These are phyloP conservation scores for Aricia artaxerxes DNA, from an alignment of 2,888 invertebrate genomes.

Conservation along the genomic window DNA sequence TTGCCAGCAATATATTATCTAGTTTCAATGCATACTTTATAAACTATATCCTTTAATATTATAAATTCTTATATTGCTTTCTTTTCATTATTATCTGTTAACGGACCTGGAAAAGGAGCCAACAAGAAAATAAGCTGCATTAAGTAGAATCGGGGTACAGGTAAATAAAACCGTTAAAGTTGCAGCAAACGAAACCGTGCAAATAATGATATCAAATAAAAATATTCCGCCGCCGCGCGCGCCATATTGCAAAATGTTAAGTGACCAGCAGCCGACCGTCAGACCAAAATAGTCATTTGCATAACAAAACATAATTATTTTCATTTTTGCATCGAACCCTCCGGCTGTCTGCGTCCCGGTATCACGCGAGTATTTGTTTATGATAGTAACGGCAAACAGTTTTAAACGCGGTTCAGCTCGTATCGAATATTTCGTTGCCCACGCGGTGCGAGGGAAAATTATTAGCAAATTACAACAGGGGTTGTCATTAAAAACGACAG, in stretches of 20 bases:
- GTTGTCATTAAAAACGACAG: neutral
- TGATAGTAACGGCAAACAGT: conserved; percentile 14
- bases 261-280: conserved; percentile 19
- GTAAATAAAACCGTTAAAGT: neutral
- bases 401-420: conserved; percentile 4
- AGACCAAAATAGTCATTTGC: conserved; percentile 29
- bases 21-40: neutral
- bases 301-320: conserved; percentile 28
- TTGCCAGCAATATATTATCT: neutral
- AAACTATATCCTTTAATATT: neutral
- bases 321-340: conserved; percentile 16
- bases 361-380: conserved; percentile 21
- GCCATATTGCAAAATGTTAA: conserved; percentile 23
- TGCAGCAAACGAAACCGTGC: neutral
- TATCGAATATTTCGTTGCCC: conserved; percentile 4
- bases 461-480: conserved; percentile 10
- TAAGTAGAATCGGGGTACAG: neutral
- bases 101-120: no score
- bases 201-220: neutral
- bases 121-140: neutral
- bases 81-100: neutral
- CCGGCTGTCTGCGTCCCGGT: conserved; percentile 16
- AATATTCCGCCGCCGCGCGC: neutral
- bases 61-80: neutral
- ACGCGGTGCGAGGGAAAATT: neutral